These are phyloP conservation scores for Callospermophilus lateralis DNA, from an alignment of 2,113 vertebrate species.

Conservation along the genomic window DNA sequence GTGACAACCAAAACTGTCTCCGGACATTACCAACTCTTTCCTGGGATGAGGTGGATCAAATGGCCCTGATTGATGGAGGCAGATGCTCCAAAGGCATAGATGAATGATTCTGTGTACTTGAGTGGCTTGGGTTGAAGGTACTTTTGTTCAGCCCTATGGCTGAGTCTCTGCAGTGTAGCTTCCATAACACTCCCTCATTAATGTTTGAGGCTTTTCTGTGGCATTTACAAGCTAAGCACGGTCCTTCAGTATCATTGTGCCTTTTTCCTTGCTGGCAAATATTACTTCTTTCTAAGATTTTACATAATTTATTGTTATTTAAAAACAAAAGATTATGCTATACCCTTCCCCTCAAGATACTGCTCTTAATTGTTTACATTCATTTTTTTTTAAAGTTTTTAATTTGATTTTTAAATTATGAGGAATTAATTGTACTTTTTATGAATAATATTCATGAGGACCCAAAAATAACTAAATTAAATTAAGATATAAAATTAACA, in stretches of 20 bases:
- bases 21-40: not conserved
- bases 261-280: not conserved
- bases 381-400: constrained; percentile 15
- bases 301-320: not conserved
- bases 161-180: not conserved
- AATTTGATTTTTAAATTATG: constrained; percentile 12
- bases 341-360: not conserved
- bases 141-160: not conserved
- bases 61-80: not conserved
- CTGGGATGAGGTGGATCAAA: not conserved
- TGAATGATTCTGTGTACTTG: not conserved
- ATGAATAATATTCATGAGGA: constrained; percentile 4
- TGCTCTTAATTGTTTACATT: constrained; percentile 31
- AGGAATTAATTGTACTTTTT: constrained; percentile 5
- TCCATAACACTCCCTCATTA: not conserved
- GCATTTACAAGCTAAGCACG: not conserved
- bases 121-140: not conserved
- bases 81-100: not conserved
- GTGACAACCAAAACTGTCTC: not conserved
- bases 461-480: not conserved
- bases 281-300: constrained; percentile 27
- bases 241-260: not conserved
- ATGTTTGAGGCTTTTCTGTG: not conserved
- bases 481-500: no score
- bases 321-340: constrained; percentile 23